Conservation (phyloP, 2,797 vertebrate species). For the Notolabrus celidotus region DNA sequence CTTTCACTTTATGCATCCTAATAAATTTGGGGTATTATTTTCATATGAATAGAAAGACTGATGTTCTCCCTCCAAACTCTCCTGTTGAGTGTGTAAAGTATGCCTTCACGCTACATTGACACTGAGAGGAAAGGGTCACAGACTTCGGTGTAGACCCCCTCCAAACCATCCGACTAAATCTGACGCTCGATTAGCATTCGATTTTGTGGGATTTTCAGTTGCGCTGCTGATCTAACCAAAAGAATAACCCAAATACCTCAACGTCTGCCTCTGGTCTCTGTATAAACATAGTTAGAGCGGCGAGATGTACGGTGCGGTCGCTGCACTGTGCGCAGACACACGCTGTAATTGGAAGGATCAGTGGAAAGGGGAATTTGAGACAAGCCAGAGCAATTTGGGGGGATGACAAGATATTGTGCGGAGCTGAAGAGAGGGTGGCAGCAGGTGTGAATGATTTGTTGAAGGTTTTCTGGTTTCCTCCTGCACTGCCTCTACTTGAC, state of each 20-base stretch:
- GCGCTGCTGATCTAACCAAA: conserved; percentile 63
- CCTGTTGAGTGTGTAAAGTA: conserved; percentile 47
- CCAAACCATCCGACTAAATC: conserved; percentile 49
- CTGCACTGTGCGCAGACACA: conserved; percentile 45
- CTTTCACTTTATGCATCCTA: conserved; percentile 36
- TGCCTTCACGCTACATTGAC: conserved; percentile 68
- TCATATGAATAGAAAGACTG: conserved; percentile 38
- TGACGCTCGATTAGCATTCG: conserved; percentile 72
- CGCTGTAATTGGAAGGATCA: conserved; percentile 74
- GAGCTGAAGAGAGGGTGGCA: conserved; percentile 51
- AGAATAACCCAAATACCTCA: conserved; percentile 81
- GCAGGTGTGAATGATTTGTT: conserved; percentile 74
- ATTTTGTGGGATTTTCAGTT: conserved; percentile 76
- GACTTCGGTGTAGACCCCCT: conserved; percentile 52
- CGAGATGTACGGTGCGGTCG: conserved; percentile 71
- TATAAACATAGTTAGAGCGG: conserved; percentile 78
- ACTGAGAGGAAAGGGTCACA: conserved; percentile 60
- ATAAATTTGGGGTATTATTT: conserved; percentile 51
- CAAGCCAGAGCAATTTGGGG: conserved; percentile 68
- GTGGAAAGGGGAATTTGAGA: conserved; percentile 76
- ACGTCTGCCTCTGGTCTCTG: conserved; percentile 75
- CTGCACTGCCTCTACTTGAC: conserved; percentile 14
- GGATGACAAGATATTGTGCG: conserved; percentile 76
- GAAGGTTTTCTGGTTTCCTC: conserved; percentile 27
- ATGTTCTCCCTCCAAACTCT: conserved; percentile 24